Evolutionary conservation across 2,888 invertebrate genomes (phyloP).

Genomic region (Tanaodytes sp.): DNA sequence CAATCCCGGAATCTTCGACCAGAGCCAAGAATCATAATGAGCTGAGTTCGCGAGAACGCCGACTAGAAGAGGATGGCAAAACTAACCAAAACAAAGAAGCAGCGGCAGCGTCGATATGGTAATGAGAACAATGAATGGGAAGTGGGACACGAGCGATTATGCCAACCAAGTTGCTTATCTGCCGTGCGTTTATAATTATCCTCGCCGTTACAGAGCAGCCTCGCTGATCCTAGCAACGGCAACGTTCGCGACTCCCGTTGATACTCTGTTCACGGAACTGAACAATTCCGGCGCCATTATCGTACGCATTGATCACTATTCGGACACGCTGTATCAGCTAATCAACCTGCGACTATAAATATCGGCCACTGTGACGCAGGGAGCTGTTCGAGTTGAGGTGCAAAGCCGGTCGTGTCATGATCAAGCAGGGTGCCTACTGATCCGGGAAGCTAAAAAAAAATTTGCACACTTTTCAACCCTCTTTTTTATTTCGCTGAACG

Average conservation of each 20-base stretch:
- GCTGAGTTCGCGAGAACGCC: constrained; percentile 33
- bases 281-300: constrained; percentile 21
- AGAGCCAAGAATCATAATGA: constrained; percentile 49
- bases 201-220: too few species aligned
- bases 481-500: too few species aligned
- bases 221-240: too few species aligned
- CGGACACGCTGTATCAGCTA: constrained; percentile 30
- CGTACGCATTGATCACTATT: constrained; percentile 26
- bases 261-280: constrained; percentile 1
- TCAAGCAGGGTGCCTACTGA: constrained; percentile 11
- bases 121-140: constrained; percentile 56
- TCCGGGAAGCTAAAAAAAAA: constrained; percentile 5
- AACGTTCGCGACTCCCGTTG: constrained; percentile 10
- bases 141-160: constrained; percentile 46
- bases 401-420: constrained; percentile 5
- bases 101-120: constrained; percentile 53
- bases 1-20: constrained; percentile 41
- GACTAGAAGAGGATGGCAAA: constrained; percentile 27
- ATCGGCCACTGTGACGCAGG: constrained; percentile 4
- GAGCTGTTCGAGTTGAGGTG: too few species aligned
- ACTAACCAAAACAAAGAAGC: constrained; percentile 40
- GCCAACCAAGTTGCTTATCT: constrained; percentile 40
- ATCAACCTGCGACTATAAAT: constrained; percentile 37
- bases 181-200: constrained; percentile 22
- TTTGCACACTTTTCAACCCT: neutral